Percentiles rank a stretch among this genome's conserved stretches.
These are phyloP conservation scores for Euthynnus affinis DNA, from an alignment of 2,797 vertebrate genomes.

Conservation along the genomic window DNA sequence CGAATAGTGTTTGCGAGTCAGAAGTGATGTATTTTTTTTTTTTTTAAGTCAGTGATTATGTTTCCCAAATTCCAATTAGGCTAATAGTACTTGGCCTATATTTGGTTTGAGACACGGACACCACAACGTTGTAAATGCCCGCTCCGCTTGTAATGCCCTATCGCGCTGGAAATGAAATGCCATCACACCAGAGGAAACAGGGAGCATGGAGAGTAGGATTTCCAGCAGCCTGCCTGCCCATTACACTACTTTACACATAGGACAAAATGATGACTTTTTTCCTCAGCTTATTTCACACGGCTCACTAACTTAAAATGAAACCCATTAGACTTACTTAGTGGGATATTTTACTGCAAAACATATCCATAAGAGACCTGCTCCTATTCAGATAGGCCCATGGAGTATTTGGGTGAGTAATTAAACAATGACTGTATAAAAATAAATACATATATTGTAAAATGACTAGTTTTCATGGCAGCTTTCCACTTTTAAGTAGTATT, in stretches of 20 bases:
- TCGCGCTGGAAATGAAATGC: conserved; percentile 78
- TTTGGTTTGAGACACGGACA: conserved; percentile 57
- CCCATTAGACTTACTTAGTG: conserved; percentile 55
- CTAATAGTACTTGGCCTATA: conserved; percentile 63
- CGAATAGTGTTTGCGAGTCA: conserved; percentile 39
- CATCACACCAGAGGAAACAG: conserved; percentile 78
- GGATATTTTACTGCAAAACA: conserved; percentile 55
- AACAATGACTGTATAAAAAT: conserved; percentile 39
- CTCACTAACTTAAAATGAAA: conserved; percentile 68
- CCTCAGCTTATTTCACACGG: conserved; percentile 53
- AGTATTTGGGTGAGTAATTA: conserved; percentile 66
- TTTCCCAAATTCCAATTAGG: conserved; percentile 41
- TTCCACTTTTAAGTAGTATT: conserved; percentile 17
- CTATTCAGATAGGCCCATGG: conserved; percentile 53
- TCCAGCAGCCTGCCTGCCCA: conserved; percentile 66
- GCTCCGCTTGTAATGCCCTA: conserved; percentile 60
- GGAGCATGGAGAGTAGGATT: conserved; percentile 71
- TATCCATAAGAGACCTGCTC: conserved; percentile 50
- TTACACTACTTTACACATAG: conserved; percentile 71
- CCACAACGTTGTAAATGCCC: conserved; percentile 43
- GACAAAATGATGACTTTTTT: conserved; percentile 62
- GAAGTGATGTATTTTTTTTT: conserved; percentile 55
- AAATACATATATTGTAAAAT: conserved; percentile 14
- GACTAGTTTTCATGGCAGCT: conserved; percentile 18
- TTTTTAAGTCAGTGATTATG: conserved; percentile 28